Evolutionary conservation across 2,888 invertebrate genomes (phyloP).

Genomic region (Crocallis elinguaria): DNA sequence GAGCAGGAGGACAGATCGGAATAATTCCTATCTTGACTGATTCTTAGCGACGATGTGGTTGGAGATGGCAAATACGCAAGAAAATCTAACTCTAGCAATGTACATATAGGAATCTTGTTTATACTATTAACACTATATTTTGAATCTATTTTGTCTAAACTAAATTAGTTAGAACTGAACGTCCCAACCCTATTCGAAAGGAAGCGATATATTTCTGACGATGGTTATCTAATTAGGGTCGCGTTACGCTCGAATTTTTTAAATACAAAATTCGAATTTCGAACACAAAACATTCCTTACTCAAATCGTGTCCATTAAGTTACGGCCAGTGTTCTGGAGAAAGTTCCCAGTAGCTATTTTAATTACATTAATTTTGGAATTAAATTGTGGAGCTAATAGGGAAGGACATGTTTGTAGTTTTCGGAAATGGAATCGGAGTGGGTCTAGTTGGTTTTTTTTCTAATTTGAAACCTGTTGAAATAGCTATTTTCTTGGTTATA

Average conservation of each 20-base stretch:
- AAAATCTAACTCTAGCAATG: no score
- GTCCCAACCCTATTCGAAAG: slow-evolving; percentile 41
- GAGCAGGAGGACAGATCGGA: no score
- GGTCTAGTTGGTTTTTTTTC: slow-evolving; percentile 1
- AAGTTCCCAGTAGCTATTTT: slow-evolving; percentile 35
- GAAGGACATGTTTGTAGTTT: slow-evolving; percentile 18
- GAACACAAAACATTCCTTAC: slow-evolving; percentile 38
- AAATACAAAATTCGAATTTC: slow-evolving; percentile 39
- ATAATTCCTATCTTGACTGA: no score
- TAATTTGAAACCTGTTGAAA: neutral
- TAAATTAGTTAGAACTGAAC: neutral
- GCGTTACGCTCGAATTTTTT: slow-evolving; percentile 51
- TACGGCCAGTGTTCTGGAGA: slow-evolving; percentile 32
- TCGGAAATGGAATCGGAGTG: slow-evolving; percentile 4
- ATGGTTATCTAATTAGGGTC: slow-evolving; percentile 61
- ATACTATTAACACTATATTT: no score
- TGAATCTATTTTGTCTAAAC: no score
- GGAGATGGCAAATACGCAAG: no score
- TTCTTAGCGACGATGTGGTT: no score
- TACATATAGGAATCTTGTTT: no score
- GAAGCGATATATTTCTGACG: slow-evolving; percentile 60
- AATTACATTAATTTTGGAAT: slow-evolving; percentile 33
- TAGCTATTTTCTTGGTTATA: no score
- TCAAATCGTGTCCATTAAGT: slow-evolving; percentile 15
- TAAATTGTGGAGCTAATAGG: slow-evolving; percentile 15